phyloP scores from a whole-genome alignment of 2,113 vertebrate genomes.

The Mustelus asterias region DNA sequence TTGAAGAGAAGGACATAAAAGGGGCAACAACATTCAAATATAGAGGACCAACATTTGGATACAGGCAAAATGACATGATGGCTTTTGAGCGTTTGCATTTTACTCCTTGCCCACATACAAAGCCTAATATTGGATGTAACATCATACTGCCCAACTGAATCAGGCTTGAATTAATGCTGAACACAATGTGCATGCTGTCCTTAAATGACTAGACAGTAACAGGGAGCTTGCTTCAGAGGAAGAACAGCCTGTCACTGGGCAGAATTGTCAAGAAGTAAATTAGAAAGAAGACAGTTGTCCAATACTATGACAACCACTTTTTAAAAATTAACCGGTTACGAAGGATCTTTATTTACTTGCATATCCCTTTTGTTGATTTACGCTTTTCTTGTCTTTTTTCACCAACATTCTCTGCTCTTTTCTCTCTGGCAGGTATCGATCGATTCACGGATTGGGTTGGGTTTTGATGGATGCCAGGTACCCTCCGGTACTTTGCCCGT shows the following conservation, averaged over 20 bases:
- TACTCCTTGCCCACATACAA: background rate
- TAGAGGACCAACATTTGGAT: background rate
- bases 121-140: background rate
- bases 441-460: background rate
- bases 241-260: background rate
- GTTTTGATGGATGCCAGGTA: background rate
- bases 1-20: background rate
- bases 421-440: background rate
- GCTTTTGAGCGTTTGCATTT: background rate
- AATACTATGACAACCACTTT: constrained; percentile 12
- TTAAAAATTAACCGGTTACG: constrained; percentile 11
- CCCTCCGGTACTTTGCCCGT: background rate
- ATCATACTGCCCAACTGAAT: background rate
- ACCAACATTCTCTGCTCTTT: background rate
- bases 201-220: background rate
- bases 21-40: background rate
- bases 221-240: background rate
- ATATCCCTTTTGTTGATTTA: background rate
- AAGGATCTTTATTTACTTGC: constrained; percentile 24
- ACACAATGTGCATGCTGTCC: background rate
- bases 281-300: constrained; percentile 23
- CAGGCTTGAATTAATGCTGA: background rate
- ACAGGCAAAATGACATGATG: background rate
- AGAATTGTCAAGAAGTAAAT: constrained; percentile 27
- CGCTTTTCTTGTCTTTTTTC: background rate